Evolutionary conservation across 2,888 invertebrate species (phyloP).

Genomic region (Tanypteryx hageni): DNA sequence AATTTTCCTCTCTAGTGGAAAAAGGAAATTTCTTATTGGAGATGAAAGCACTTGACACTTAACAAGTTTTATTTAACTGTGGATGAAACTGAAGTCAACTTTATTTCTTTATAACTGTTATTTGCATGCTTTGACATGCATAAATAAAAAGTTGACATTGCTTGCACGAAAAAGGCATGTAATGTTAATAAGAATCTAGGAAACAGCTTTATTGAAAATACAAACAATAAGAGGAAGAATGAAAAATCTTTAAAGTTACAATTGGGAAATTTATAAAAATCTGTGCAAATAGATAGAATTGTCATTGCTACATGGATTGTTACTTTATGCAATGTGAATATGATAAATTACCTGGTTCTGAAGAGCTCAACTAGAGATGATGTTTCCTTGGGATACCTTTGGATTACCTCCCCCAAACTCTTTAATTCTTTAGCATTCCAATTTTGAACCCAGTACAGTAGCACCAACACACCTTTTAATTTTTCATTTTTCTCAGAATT

Average conservation of each 20-base stretch:
- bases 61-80: no score
- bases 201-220: neutral
- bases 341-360: slow-evolving; percentile 7
- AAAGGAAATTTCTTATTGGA: no score
- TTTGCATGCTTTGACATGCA: no score
- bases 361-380: slow-evolving; percentile 31
- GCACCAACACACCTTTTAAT: neutral
- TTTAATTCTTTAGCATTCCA: slow-evolving; percentile 26
- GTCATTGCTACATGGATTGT: neutral
- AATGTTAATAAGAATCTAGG: no score
- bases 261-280: neutral
- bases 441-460: slow-evolving; percentile 25
- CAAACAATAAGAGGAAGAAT: neutral
- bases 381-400: slow-evolving; percentile 28
- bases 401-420: neutral
- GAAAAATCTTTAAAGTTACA: neutral
- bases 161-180: no score
- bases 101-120: no score
- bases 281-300: neutral
- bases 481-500: neutral
- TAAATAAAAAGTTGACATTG: no score
- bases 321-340: no score
- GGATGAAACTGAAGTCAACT: no score
- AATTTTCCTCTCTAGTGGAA: no score
- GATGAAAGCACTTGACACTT: no score